These are phyloP conservation scores for Corythoichthys intestinalis DNA, from an alignment of 2,113 vertebrate species.

Conservation along the genomic window DNA sequence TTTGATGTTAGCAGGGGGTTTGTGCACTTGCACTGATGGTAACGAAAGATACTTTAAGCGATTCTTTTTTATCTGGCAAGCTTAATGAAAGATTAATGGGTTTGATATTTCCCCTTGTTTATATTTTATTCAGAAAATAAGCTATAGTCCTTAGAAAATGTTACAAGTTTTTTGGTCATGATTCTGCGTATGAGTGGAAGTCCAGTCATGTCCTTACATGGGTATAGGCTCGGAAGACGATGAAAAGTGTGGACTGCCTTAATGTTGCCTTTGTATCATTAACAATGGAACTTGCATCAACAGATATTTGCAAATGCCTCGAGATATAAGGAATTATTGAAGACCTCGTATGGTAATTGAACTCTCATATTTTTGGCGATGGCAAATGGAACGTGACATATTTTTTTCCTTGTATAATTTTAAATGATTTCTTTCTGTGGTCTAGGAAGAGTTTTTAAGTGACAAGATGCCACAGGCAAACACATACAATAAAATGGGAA, in stretches of 20 bases:
- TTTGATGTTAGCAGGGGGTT: conserved; percentile 97
- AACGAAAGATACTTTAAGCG: conserved; percentile 94
- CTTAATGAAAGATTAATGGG: conserved; percentile 99
- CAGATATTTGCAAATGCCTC: conserved; percentile 12
- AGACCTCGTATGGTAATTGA: conserved; percentile 6
- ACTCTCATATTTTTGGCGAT: too few relatives aligned
- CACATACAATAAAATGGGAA: too few relatives aligned
- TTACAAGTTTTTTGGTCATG: conserved; percentile 75
- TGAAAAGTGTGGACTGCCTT: conserved; percentile 48
- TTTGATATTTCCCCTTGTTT: conserved; percentile 97
- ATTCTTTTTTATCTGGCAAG: conserved; percentile 99
- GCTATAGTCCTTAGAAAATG: conserved; percentile 74
- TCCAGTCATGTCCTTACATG: conserved; percentile 14
- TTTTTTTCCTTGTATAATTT: too few relatives aligned
- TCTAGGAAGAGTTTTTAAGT: too few relatives aligned
- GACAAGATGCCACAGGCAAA: too few relatives aligned
- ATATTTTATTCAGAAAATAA: conserved; percentile 81
- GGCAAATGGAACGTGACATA: too few relatives aligned
- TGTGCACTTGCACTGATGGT: conserved; percentile 84
- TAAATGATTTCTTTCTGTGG: too few relatives aligned
- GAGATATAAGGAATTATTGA: conserved; percentile 27
- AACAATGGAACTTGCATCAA: conserved; percentile 31
- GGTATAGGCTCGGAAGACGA: conserved; percentile 40
- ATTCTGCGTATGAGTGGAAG: conserved; percentile 76
- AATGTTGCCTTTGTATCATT: conserved; percentile 24